Conservation (phyloP, 35 echinoderm and acorn worm species). For the Amphiura filiformis region DNA sequence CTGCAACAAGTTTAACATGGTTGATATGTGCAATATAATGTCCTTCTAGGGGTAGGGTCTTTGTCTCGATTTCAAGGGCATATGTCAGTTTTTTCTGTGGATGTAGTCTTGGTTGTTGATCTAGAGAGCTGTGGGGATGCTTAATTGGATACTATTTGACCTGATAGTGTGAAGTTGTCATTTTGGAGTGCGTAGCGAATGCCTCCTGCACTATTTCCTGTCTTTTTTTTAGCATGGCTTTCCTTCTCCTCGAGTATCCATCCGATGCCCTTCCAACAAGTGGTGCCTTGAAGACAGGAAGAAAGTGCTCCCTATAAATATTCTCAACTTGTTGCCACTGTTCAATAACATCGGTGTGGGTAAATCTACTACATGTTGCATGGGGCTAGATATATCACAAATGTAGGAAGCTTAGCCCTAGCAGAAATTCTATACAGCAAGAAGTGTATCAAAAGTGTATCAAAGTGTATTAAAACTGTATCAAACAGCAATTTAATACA, state of each 20-base stretch:
- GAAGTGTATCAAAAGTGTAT: too few relatives aligned
- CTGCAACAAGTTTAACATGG: background rate
- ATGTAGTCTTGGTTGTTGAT: slow-evolving; percentile 4
- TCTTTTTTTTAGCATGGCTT: too few relatives aligned
- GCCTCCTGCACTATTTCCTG: background rate
- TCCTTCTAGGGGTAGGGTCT: background rate
- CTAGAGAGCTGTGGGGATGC: background rate
- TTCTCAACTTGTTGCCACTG: background rate
- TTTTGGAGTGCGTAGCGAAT: background rate
- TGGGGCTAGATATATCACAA: too few relatives aligned
- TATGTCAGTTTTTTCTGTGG: background rate
- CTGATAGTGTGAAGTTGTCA: background rate
- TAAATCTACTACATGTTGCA: background rate
- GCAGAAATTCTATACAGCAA: too few relatives aligned
- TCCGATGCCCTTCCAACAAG: background rate
- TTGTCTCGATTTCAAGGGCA: background rate
- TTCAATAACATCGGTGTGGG: background rate
- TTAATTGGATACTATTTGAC: background rate
- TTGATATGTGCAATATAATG: background rate
- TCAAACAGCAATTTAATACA: too few relatives aligned
- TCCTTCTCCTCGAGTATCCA: background rate
- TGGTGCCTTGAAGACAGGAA: background rate
- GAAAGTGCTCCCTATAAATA: background rate
- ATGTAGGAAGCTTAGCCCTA: too few relatives aligned
- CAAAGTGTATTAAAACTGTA: too few relatives aligned